Conservation (phyloP, 2,888 invertebrate genomes). For the Xylota sylvarum region DNA sequence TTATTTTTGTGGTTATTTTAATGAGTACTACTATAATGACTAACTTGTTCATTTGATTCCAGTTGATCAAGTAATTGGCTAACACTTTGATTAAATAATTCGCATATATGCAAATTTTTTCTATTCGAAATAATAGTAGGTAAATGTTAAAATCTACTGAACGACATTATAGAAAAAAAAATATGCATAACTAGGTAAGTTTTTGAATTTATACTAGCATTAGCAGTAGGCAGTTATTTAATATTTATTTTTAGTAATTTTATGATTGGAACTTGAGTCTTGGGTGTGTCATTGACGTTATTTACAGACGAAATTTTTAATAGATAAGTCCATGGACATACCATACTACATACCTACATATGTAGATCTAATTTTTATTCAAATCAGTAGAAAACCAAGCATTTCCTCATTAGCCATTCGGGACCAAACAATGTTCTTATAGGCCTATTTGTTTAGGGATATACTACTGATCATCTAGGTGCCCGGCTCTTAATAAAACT, state of each 20-base stretch:
- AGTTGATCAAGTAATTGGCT: background rate
- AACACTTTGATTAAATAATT: background rate
- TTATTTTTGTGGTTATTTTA: constrained; percentile 13
- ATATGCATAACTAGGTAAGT: background rate
- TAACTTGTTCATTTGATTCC: constrained; percentile 19
- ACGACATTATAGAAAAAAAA: background rate
- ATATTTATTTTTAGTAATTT: background rate
- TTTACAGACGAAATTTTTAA: background rate
- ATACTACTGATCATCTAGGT: no score
- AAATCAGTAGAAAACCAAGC: no score
- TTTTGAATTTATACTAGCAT: background rate
- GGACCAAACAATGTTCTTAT: no score
- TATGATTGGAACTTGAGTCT: no score
- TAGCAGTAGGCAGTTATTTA: background rate
- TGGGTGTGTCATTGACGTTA: background rate
- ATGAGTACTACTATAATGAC: constrained; percentile 8
- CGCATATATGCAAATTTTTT: constrained; percentile 12
- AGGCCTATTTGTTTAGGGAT: no score
- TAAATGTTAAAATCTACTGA: background rate
- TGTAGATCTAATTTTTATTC: no score
- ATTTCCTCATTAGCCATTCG: no score
- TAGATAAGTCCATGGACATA: no score
- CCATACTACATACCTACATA: no score
- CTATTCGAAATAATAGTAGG: background rate
- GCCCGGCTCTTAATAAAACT: no score